These are phyloP conservation scores for Ciconia boyciana DNA, from an alignment of 2,113 vertebrate genomes.

Conservation along the genomic window DNA sequence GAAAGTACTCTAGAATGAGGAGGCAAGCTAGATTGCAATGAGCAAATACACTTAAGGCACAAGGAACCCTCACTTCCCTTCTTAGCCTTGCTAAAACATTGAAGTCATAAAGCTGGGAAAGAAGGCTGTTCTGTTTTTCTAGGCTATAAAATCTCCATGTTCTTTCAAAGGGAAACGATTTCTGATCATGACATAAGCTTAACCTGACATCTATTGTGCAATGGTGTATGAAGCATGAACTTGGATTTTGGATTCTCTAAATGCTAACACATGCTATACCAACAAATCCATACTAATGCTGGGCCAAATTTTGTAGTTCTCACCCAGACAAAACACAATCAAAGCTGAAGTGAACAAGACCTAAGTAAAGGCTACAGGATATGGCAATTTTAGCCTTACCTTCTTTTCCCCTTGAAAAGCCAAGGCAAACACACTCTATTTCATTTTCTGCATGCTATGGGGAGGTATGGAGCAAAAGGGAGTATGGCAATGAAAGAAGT, in stretches of 20 bases:
- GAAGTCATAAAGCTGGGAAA: not conserved
- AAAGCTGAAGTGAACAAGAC: not conserved
- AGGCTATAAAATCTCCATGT: constrained; percentile 1
- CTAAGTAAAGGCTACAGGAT: not conserved
- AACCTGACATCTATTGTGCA: constrained; percentile 43
- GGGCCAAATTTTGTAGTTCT: not conserved
- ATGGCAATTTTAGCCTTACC: not conserved
- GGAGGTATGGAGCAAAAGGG: not conserved
- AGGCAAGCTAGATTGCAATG: not conserved
- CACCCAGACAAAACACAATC: not conserved
- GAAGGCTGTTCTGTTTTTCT: constrained; percentile 6
- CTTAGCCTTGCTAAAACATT: not conserved
- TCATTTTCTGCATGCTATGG: not conserved
- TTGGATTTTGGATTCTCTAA: constrained; percentile 35
- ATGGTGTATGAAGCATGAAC: not conserved
- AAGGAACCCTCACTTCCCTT: not conserved
- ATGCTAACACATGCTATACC: not conserved
- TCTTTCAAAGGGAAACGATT: constrained; percentile 31
- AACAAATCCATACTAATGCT: not conserved
- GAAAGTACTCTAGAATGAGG: not conserved
- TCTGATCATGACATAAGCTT: constrained; percentile 29
- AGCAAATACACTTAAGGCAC: not conserved
- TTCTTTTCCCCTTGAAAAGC: not conserved
- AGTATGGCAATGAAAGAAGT: not conserved
- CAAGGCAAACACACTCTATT: not conserved